Conservation (phyloP, 2,113 vertebrate genomes). For the Forbesichthys papilliferus region DNA sequence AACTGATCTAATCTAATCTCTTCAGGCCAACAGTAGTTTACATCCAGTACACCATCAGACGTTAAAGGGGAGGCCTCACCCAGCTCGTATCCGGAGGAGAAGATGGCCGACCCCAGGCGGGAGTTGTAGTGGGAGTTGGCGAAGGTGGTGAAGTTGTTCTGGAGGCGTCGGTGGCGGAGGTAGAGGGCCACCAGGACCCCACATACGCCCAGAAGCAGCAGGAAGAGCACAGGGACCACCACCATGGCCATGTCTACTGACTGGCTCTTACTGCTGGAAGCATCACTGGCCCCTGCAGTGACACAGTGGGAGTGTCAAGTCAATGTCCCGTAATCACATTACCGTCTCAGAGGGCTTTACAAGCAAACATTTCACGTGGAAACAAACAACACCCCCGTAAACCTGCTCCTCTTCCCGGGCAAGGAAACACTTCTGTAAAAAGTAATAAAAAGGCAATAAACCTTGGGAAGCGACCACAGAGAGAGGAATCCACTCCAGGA, state of each 20-base stretch:
- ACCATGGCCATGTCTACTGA: conserved; percentile 85
- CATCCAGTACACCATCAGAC: no score
- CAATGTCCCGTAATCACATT: no score
- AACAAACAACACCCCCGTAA: no score
- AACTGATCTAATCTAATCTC: no score
- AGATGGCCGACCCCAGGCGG: conserved; percentile 92
- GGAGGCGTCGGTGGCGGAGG: conserved; percentile 87
- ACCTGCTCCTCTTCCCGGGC: no score
- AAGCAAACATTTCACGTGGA: no score
- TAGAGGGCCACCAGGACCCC: conserved; percentile 85
- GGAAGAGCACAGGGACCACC: conserved; percentile 91
- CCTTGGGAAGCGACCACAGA: no score
- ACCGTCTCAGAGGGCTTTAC: no score
- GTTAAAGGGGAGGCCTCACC: conserved; percentile 70
- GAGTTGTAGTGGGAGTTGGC: conserved; percentile 99
- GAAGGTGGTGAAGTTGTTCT: conserved; percentile 93
- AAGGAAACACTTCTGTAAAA: no score
- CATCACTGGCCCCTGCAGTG: conserved; percentile 54
- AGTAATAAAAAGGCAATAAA: no score
- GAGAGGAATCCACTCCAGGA: no score
- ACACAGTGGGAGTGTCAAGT: neutral
- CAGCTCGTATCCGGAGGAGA: conserved; percentile 94
- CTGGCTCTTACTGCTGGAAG: conserved; percentile 37
- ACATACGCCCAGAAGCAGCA: conserved; percentile 86
- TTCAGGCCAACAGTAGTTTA: no score